Percentiles rank a stretch among this genome's conserved stretches.
Evolutionary conservation across 2,113 vertebrate species (phyloP).

Genomic region (Halcyon malimbica): DNA sequence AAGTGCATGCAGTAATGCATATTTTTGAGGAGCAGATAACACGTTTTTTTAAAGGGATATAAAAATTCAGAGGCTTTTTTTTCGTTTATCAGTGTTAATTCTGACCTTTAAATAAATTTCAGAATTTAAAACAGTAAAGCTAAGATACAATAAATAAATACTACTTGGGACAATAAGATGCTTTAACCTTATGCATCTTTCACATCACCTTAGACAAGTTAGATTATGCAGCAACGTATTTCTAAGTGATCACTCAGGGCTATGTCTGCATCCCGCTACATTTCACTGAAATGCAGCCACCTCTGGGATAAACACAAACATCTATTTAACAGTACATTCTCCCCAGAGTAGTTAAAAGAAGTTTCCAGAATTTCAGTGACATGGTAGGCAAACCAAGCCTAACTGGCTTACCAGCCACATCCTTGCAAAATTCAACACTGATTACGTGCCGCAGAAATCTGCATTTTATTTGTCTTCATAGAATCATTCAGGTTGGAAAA

Average conservation of each 20-base stretch:
- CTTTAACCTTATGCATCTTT: neutral
- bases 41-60: neutral
- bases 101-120: neutral
- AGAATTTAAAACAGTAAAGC: neutral
- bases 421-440: neutral
- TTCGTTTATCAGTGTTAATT: neutral
- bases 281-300: neutral
- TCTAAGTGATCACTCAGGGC: neutral
- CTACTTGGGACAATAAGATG: neutral
- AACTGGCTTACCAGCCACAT: neutral
- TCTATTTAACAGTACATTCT: neutral
- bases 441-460: neutral
- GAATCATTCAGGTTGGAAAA: too few relatives aligned
- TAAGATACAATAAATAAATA: neutral
- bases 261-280: neutral
- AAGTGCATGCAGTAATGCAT: neutral
- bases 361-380: neutral
- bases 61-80: neutral
- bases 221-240: neutral
- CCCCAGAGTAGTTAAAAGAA: neutral
- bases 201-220: neutral
- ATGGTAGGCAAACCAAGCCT: neutral
- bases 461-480: neutral
- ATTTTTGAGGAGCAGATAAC: neutral
- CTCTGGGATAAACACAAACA: neutral